These are phyloP conservation scores for Peromyscus californicus DNA, from an alignment of 2,113 vertebrate species.

Conservation along the genomic window DNA sequence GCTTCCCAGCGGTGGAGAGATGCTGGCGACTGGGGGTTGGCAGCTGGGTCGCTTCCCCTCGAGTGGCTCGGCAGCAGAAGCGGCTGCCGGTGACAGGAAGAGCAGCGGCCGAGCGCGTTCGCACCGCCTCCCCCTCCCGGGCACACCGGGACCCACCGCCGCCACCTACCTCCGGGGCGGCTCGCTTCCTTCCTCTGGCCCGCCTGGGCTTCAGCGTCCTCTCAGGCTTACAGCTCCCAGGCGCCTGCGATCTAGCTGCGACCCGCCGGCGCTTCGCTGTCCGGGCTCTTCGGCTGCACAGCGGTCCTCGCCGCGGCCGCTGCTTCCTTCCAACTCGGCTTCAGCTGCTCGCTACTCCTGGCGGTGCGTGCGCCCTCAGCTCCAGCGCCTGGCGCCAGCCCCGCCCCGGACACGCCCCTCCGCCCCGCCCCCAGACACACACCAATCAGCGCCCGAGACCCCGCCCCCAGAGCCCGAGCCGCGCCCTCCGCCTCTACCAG, in stretches of 20 bases:
- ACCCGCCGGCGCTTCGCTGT: too few relatives aligned
- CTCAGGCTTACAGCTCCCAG: not conserved
- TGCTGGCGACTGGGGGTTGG: not conserved
- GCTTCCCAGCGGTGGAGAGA: not conserved
- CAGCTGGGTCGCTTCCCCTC: not conserved
- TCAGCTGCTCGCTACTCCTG: conserved; percentile 56
- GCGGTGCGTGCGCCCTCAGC: conserved; percentile 36
- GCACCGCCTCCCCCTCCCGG: conserved; percentile 73
- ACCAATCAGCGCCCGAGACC: conserved; percentile 53
- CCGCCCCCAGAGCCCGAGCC: conserved; percentile 23
- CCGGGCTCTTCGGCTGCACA: not conserved
- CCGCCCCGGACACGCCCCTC: conserved; percentile 36
- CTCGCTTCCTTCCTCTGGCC: conserved; percentile 74
- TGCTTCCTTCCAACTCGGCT: conserved; percentile 77
- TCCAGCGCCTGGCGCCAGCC: not conserved
- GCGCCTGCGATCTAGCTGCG: not conserved
- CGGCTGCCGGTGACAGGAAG: conserved; percentile 82
- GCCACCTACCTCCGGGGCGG: conserved; percentile 63
- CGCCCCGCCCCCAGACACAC: not conserved
- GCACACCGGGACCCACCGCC: conserved; percentile 60
- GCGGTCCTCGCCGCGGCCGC: not conserved
- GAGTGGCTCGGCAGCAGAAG: conserved; percentile 51
- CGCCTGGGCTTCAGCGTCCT: conserved; percentile 30
- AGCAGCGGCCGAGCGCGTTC: conserved; percentile 61
- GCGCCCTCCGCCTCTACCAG: not conserved